Percentiles rank a stretch among this genome's conserved stretches.
phyloP scores from a whole-genome alignment of 1,140 invertebrate genomes.

The Cephus cinctus region DNA sequence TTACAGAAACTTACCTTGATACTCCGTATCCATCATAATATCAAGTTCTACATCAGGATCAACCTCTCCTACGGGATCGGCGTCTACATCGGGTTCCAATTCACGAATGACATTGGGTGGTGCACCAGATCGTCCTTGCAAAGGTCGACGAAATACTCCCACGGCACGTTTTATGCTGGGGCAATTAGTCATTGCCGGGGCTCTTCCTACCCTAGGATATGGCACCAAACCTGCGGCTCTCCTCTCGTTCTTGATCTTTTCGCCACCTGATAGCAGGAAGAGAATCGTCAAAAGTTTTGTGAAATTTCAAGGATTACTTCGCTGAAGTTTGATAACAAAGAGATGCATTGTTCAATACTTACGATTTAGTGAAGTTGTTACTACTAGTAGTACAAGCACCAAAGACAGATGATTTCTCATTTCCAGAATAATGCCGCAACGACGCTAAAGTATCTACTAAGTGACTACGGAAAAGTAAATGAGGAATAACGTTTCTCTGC shows the following conservation, averaged over 20 bases:
- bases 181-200: constrained; percentile 16
- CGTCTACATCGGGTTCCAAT: constrained; percentile 1
- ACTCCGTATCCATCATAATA: constrained; percentile 20
- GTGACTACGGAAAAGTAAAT: background rate
- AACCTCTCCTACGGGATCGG: no score
- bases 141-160: constrained; percentile 17
- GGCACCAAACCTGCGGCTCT: constrained; percentile 28
- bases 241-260: constrained; percentile 13
- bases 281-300: constrained; percentile 13
- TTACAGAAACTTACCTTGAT: constrained; percentile 23
- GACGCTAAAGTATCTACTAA: constrained; percentile 2
- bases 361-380: constrained; percentile 31
- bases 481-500: constrained; percentile 7
- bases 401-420: constrained; percentile 28
- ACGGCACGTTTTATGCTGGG: constrained; percentile 10
- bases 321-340: constrained; percentile 7
- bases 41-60: constrained; percentile 14
- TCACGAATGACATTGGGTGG: background rate
- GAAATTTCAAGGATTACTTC: constrained; percentile 18
- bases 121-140: constrained; percentile 17
- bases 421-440: constrained; percentile 10
- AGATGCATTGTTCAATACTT: no score
- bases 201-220: constrained; percentile 33
- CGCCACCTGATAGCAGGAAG: background rate
- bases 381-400: constrained; percentile 28